Evolutionary conservation across 1,140 invertebrate species (phyloP).

Genomic region (Temnothorax nylanderi): DNA sequence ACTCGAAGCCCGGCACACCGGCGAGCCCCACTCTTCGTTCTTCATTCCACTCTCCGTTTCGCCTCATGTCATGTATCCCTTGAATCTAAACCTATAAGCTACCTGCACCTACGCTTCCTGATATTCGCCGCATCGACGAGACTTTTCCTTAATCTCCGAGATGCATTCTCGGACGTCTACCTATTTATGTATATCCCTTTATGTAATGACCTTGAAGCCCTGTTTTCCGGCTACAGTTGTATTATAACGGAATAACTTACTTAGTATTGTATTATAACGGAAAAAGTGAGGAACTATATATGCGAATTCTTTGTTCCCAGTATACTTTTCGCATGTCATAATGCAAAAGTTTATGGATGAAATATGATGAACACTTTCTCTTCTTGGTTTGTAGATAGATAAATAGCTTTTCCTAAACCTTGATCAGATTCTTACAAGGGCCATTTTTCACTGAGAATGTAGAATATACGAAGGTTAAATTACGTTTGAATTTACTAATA

Average conservation of each 20-base stretch:
- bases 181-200: background rate
- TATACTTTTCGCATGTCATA: background rate
- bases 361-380: too few species aligned
- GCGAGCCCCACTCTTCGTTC: slow-evolving; percentile 60
- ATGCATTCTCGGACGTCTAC: background rate
- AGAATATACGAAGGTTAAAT: too few species aligned
- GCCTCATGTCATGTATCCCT: slow-evolving; percentile 34
- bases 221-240: background rate
- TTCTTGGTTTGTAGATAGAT: too few species aligned
- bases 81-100: slow-evolving; percentile 69
- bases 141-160: slow-evolving; percentile 64
- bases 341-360: background rate
- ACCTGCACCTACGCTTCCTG: slow-evolving; percentile 65
- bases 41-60: slow-evolving; percentile 35
- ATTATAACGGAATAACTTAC: background rate
- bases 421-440: too few species aligned
- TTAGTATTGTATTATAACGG: background rate
- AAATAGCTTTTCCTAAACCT: too few species aligned
- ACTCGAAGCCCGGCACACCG: slow-evolving; percentile 71
- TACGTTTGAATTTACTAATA: too few species aligned
- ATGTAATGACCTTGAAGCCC: background rate
- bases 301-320: background rate
- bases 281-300: background rate
- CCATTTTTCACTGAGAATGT: too few species aligned
- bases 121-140: slow-evolving; percentile 13